Base-by-base conservation (phyloP, 2,797 vertebrate species). In the Brachymystax lenok region DNA sequence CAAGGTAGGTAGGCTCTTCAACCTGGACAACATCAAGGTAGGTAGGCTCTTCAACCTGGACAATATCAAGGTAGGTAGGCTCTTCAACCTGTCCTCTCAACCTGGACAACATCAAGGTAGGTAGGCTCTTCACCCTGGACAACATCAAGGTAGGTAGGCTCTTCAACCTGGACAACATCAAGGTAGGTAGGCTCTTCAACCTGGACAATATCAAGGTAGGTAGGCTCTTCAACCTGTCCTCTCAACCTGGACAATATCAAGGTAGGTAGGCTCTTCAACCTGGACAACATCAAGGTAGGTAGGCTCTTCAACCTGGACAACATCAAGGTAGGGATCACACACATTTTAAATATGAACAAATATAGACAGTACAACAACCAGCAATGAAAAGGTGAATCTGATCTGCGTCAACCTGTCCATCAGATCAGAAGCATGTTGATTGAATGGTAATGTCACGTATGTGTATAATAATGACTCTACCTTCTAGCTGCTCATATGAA, bases 171-270 rank as follows among this genome's bases (percentile, higher is more conserved):
- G 33, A 35, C 0, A 35, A 35, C 33, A 1, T 6, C 33, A 35
- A 35, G 33, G 33, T 35, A 35, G 33, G 33, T 6, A 35, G 33
- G 5, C 33, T 7, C 33, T 35, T 35, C 33, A 35, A 35, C 33
- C 33, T 35, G 33, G 33, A 6, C 1, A 35, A 35, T 5, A 1
- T 35, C 33, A 35, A 40, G 35, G 35, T 40, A 40, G 35, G 35
- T 6, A 76, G 30, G 96, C 0, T 96, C 96, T 61, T 99, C 46
- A 96, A 94, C 0, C 95, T 99, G 68, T n/a, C n/a, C n/a, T n/a
- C n/a, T 99, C 46, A 96, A 94, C 0, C 95, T 99, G 68, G 97
- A 99, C 82, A 97, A 97, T 1, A 92, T 99, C 76, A 99, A 96
- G 97, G 97, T 98, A 19, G 54, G 33, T n/a, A 40, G 35, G 0